Base-by-base conservation (phyloP, 1,140 invertebrate genomes). In the Metopolophium dirhodum region DNA sequence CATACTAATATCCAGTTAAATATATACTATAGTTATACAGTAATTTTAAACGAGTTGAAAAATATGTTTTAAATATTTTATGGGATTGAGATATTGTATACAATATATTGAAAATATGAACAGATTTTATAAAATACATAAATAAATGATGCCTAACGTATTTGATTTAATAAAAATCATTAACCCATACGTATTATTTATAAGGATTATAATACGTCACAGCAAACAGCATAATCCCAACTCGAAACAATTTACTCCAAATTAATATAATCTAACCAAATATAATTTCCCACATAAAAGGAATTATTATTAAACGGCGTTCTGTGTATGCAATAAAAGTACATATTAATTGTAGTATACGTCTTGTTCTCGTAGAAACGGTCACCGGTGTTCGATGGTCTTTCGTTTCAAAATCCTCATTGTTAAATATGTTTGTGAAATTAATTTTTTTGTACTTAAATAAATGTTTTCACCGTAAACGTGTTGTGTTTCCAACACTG, bases 401-500 rank as follows among this genome's bases (percentile, higher is more conserved):
- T 68, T 41, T 45, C 89, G 45, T 90, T 68, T 45, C 1, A 26
- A 89, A 87, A 54, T 89, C n/a, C 22, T 49, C 35, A 37, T 54
- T 37, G n/a, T 37, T 54, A 89, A 89, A 89, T 54, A 3, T 90
- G 26, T n/a, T 90, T 68, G 26, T 30, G 37, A 90, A n/a, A 26
- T 7, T 57, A 26, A 57, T 61, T n/a, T 90, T 45, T 90, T 47
- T 41, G 0, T 54, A 86, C 35, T 18, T 86, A 30, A 54, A 57
- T 93, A 91, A 4, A 47, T 93, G 51, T 57, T 93, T 83, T 45
- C 30, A 83, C 49, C 49, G 47, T 85, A 93, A 85, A 93, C 49
- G 82, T 93, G 91, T 93, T 93, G 77, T 93, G 91, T 93, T 93
- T 93, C 91, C 91, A 86, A 93, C 82, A 93, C 91, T 93, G 91